A percentile compares a stretch with the other conserved stretches of the same genome.
Evolutionary conservation across 2,113 vertebrate species (phyloP).

Genomic region (Heterocephalus glaber): DNA sequence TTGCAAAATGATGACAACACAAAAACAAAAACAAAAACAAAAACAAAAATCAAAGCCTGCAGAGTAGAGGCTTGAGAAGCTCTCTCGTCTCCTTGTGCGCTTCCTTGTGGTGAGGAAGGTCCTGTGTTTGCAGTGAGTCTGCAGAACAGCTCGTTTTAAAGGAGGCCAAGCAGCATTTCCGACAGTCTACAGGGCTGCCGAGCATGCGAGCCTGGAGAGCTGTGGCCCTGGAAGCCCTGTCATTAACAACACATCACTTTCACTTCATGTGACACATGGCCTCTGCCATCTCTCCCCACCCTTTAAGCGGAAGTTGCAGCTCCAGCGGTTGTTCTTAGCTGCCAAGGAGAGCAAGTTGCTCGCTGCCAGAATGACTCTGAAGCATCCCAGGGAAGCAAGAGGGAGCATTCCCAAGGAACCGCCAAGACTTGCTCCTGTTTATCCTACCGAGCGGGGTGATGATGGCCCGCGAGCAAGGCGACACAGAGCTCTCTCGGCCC

Average conservation of each 20-base stretch:
- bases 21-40: not conserved
- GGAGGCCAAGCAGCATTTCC: not conserved
- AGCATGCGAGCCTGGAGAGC: not conserved
- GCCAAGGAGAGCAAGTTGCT: slow-evolving; percentile 34
- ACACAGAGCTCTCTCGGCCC: not conserved
- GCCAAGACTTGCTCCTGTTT: not conserved
- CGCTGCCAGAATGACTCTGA: slow-evolving; percentile 13
- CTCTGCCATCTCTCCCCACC: slow-evolving; percentile 20
- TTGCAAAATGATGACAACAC: not conserved
- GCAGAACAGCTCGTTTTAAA: not conserved
- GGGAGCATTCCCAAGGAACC: too few relatives aligned
- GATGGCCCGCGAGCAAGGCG: too few relatives aligned
- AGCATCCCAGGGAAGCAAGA: not conserved
- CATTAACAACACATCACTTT: slow-evolving; percentile 21
- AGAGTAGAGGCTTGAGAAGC: not conserved
- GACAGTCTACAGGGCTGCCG: too few relatives aligned
- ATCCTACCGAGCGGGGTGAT: not conserved
- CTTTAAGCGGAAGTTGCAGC: slow-evolving; percentile 11
- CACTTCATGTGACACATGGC: slow-evolving; percentile 47
- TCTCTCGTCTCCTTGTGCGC: too few relatives aligned
- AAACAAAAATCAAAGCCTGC: not conserved
- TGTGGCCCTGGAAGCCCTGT: not conserved
- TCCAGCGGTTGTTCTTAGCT: not conserved
- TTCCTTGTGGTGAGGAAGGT: not conserved
- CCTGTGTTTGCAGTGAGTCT: not conserved